phyloP scores from a whole-genome alignment of 30 jellyfish, hydroid and myxozoan species.

The Hydractinia echinata region DNA sequence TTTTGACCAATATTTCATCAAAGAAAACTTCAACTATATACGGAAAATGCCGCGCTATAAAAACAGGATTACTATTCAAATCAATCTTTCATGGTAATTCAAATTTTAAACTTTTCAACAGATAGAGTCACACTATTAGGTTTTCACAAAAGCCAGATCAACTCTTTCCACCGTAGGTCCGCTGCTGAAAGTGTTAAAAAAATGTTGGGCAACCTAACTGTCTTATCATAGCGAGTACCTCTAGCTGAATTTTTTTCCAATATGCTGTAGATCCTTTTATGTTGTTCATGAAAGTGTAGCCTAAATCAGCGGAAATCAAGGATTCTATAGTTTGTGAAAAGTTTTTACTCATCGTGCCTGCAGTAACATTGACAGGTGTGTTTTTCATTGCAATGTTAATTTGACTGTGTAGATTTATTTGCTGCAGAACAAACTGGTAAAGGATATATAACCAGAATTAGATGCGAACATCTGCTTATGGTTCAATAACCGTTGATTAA shows the following conservation, averaged over 20 bases:
- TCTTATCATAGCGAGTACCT: constrained; percentile 11
- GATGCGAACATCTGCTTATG: too few species aligned
- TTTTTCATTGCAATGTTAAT: too few species aligned
- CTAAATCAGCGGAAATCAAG: too few species aligned
- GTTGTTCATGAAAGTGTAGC: too few species aligned
- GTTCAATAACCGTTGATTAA: too few species aligned
- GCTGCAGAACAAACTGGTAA: too few species aligned
- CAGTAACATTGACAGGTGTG: too few species aligned
- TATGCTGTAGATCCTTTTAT: too few species aligned
- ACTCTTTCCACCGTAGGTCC: constrained; percentile 4
- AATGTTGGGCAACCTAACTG: constrained; percentile 8
- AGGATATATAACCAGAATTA: too few species aligned
- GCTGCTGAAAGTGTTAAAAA: not conserved
- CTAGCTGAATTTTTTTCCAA: constrained; percentile 2
- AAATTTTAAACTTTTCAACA: not conserved
- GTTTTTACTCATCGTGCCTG: too few species aligned
- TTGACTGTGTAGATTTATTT: too few species aligned
- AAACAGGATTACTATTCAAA: constrained; percentile 13
- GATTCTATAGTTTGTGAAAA: too few species aligned
- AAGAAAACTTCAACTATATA: constrained; percentile 3
- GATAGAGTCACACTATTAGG: not conserved
- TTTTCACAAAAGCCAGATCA: not conserved
- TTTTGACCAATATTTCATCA: not conserved
- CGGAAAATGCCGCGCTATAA: constrained; percentile 1
- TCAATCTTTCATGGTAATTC: not conserved